Base-by-base conservation (phyloP, 2,797 vertebrate species). In the Stomatorhinus walkeri region DNA sequence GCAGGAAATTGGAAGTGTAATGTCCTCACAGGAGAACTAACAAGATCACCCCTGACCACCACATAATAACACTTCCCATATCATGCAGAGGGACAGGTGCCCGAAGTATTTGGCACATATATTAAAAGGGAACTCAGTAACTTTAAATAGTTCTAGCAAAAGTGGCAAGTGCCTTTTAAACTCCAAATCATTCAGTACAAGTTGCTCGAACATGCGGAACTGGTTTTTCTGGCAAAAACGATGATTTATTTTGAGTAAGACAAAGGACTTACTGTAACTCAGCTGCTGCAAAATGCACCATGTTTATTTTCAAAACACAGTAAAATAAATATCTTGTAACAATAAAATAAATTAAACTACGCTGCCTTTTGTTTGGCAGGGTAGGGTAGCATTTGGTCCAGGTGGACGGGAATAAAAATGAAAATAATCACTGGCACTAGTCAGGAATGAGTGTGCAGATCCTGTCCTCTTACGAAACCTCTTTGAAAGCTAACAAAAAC, bases 401-500 rank as follows among this genome's bases (percentile, higher is more conserved):
- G 89, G 54, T 89, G 89, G n/a, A 88, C 81, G 56, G 28, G 86
- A 90, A 91, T 91, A 83, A 83, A 87, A 88, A 76, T 85, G 52
- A 94, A 91, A 94, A 94, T 92, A 93, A 93, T 92, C 91, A 84
- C 1, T 46, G 88, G 83, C 32, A 88, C 24, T 64, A 4, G 8
- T 88, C 91, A 90, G 88, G 94, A 84, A 91, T 40, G 85, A 93
- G 91, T 93, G 93, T 93, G 76, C 81, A 92, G 91, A 87, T 83
- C 91, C 46, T 90, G 56, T 90, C 91, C 89, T 89, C 36, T 92
- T 89, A 91, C 91, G 89, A 16, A 64, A 83, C 90, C 76, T 91
- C 91, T 93, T 91, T 93, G 92, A 93, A 91, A 92, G 16, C 49
- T 90, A 93, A 85, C 86, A 88, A 92, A 92, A 94, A 93, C 89